Base-by-base conservation (phyloP, 2,888 invertebrate species). In the Nemurella pictetii region DNA sequence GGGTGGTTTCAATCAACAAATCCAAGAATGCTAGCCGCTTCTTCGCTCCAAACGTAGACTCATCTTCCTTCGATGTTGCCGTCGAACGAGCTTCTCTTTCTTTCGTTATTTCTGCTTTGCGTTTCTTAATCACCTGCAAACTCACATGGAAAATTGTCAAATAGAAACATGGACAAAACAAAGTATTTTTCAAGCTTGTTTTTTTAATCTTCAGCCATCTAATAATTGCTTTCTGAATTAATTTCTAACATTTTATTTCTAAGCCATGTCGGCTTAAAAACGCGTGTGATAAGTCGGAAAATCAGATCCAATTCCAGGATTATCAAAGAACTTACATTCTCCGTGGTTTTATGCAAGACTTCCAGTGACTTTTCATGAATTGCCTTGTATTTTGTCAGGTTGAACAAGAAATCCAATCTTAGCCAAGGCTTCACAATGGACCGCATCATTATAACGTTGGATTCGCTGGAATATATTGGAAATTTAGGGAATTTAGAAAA, bases 401-500 rank as follows among this genome's bases (percentile, higher is more conserved):
- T 75, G 75, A 75, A 75, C 4, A 75, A 28, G 75, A 75, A 75
- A 75, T 75, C 26, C 9, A 9, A 9, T 75, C 75, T 5, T 2
- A 75, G 75, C 75, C 75, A 75, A 20, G 75, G 75, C 26, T 27
- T 3, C 1, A 75, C 88, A 4, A 92, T 27, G 2, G 27, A 25
- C 9, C 75, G 75, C 75, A 28, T 75, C 75, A 75, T 75, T 4
- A 75, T 28, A 0, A 75, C 26, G 12, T 75, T 28, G 12, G 27
- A 26, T 75, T 75, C 27, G 2, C 75, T 75, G 27, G n/a, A 75
- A 75, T 12, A 9, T 5, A 9, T 25, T 9, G 27, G 26, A 75
- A 27, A 20, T 20, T 26, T 27, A 3, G 20, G 92, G 92, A 92
- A 92, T 20, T 92, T 92, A 28, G 92, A 91, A 87, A 92, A 91